Base-by-base conservation (phyloP, 2,113 vertebrate genomes). In the Sialia sialis region DNA sequence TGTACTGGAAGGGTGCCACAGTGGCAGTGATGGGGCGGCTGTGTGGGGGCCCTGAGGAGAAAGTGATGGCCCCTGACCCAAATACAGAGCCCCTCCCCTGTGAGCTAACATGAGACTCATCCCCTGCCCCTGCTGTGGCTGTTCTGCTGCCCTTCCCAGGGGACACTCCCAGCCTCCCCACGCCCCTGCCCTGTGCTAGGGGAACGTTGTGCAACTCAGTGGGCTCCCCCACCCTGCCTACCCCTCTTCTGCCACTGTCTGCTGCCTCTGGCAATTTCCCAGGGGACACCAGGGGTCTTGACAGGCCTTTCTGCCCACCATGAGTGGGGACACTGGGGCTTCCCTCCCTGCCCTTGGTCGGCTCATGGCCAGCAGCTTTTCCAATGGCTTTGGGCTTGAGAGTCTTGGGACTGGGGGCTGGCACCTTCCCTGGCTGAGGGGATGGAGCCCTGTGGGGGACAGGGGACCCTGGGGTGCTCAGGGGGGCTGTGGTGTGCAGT, bases 1-100 rank as follows among this genome's bases (percentile, higher is more conserved):
- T 89, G 96, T 98, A 98, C 75, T 90, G 98, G 93, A 98, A 98
- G 16, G 98, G 98, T 30, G 98, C 98, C 81, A 98, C 98, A 0
- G 98, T 98, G 68, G 98, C 98, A 0, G 97, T 98, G 93, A 97
- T 77, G 0, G 98, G 98, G 43, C 86, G 97, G 60, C 73, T 97
- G 64, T 98, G 97, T 0, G 58, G 80, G 26, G 95, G 34, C 16
- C 32, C 70, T 0, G 97, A 96, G 52, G 96, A 94, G 86, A 98
- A 98, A 63, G 75, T 97, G 88, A 98, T 95, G 75, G 93, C 25
- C 23, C 94, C 98, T 0, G 76, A 84, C 46, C 89, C 68, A 1
- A 95, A 92, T 1, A 79, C 17, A 0, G 94, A 77, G 1, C 77
- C 75, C 25, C 82, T 84, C 84, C 94, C 76, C 63, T 67, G 96